Evolutionary conservation across 2,113 vertebrate species (phyloP), one percentile per base, ranked within the genome.

Genomic region (Hemibates koningsi): DNA sequence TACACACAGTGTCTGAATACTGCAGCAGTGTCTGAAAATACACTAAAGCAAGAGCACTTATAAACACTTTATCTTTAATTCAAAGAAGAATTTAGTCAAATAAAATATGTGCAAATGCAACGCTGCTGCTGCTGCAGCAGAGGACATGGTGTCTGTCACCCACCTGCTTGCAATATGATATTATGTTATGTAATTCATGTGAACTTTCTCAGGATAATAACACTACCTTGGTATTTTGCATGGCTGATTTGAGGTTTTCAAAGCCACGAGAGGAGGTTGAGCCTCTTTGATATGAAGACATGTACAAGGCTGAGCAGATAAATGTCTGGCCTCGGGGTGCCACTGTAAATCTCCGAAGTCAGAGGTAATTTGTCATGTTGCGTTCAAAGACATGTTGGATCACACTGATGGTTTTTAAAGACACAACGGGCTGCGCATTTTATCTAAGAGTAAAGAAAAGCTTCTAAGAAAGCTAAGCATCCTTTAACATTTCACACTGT

Each of bases 151-250:
- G 82, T 82, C 90, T 89, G 88, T 81, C 88, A 82, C 87, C 82
- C 88, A 93, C 82, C 89, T 93, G 89, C 89, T 83, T 87, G 93
- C 73, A 94, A 93, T 86, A 82, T 81, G 90, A 94, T 85, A 90
- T 84, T 57, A 19, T 80, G 53, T 93, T 87, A 88, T 83, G 88
- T 50, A 87, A 91, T 90, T 79, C 19, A 38, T 59, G 32, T 81
- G 54, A 84, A 92, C 80, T 88, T 88, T 91, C 32, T 78, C 17
- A 52, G 27, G 45, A 78, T 36, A 78, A 45, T 80, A 50, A 61
- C 53, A 45, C 66, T 9, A 81, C 6, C 7, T 7, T 34, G 21
- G 12, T 24, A 73, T 43, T 80, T 41, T 38, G 29, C 16, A 54
- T 56, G 24, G 73, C 7, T 29, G 41, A 76, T 61, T 76, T 79